Percentiles rank a stretch among this genome's conserved stretches.
Conservation (phyloP, 1,140 invertebrate genomes). For the Parasteatoda tepidariorum region DNA sequence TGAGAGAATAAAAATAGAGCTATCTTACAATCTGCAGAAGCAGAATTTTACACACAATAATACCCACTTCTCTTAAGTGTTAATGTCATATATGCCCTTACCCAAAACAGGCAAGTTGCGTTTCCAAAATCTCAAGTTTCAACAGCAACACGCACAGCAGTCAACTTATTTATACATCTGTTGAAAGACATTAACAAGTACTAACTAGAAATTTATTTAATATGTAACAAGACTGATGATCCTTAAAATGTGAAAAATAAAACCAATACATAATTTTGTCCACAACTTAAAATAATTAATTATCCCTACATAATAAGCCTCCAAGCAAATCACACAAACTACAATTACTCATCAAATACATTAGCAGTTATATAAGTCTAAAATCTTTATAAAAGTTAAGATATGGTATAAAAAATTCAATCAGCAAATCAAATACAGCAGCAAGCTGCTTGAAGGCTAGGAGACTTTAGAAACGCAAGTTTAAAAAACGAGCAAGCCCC, state of each 20-base stretch:
- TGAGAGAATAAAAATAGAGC: no score
- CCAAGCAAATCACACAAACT: background rate
- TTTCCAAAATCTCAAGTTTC: slow-evolving; percentile 55
- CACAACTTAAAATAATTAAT: background rate
- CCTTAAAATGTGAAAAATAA: background rate
- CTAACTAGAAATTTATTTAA: slow-evolving; percentile 39
- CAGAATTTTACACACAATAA: no score
- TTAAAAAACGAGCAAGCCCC: background rate
- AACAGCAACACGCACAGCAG: slow-evolving; percentile 7
- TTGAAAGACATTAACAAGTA: slow-evolving; percentile 58
- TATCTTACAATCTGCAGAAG: no score
- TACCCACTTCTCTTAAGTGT: no score
- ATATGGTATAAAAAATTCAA: background rate
- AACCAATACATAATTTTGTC: background rate
- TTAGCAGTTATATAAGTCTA: background rate
- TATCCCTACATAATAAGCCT: background rate
- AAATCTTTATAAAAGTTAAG: background rate
- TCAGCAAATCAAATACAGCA: background rate
- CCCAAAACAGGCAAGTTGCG: slow-evolving; percentile 50
- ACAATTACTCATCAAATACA: background rate
- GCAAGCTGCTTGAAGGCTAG: slow-evolving; percentile 5
- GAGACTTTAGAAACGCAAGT: slow-evolving; percentile 55
- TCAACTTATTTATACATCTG: slow-evolving; percentile 40
- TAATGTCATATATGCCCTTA: no score
- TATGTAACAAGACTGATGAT: slow-evolving; percentile 41